Evolutionary conservation across 2,888 invertebrate species (phyloP).

Genomic region (Phrixothrix hirtus): DNA sequence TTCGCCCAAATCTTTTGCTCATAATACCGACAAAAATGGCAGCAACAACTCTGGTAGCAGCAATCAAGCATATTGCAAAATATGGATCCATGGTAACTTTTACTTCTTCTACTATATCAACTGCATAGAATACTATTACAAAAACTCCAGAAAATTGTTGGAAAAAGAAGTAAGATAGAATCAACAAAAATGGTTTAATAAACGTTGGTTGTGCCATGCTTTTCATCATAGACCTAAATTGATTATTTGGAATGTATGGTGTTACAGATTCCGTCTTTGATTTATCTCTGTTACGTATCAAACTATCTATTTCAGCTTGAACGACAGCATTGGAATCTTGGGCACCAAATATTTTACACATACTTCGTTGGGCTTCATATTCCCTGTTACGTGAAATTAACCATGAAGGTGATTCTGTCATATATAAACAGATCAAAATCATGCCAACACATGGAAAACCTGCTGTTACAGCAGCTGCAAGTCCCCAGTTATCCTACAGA

Average conservation of each 20-base stretch:
- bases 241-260: background rate
- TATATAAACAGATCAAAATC: slow-evolving; percentile 49
- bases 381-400: slow-evolving; percentile 56
- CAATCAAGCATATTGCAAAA: slow-evolving; percentile 59
- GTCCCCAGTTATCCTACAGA: slow-evolving; percentile 57
- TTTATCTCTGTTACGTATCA: slow-evolving; percentile 40
- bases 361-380: slow-evolving; percentile 55
- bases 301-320: slow-evolving; percentile 43
- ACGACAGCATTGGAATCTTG: slow-evolving; percentile 39
- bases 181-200: slow-evolving; percentile 57
- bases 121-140: slow-evolving; percentile 62
- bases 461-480: slow-evolving; percentile 54
- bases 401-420: slow-evolving; percentile 64
- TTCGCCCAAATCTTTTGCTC: slow-evolving; percentile 62
- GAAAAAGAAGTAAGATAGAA: slow-evolving; percentile 60
- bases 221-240: slow-evolving; percentile 40
- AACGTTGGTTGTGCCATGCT: slow-evolving; percentile 52
- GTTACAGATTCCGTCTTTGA: slow-evolving; percentile 10
- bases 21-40: slow-evolving; percentile 55
- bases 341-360: slow-evolving; percentile 55
- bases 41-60: slow-evolving; percentile 55
- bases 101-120: slow-evolving; percentile 58
- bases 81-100: slow-evolving; percentile 58
- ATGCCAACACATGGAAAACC: slow-evolving; percentile 55
- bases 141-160: slow-evolving; percentile 64